Conservation (phyloP, 2,797 vertebrate genomes). For the Strix occidentalis region DNA sequence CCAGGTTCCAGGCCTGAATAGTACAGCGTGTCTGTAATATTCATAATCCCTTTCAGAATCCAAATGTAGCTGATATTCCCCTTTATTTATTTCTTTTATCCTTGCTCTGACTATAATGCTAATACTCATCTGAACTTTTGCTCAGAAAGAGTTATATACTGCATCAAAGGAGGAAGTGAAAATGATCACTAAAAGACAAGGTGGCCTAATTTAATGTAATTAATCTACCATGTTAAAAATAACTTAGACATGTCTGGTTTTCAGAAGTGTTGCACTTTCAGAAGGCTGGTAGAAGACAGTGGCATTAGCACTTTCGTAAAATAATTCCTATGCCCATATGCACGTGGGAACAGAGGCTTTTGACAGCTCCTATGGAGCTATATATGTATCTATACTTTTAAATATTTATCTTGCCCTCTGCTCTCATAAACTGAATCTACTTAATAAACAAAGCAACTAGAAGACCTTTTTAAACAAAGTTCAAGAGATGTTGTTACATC, state of each 20-base stretch:
- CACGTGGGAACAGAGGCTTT: not conserved
- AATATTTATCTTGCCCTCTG: not conserved
- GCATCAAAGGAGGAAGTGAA: not conserved
- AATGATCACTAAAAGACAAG: not conserved
- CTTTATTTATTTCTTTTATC: not conserved
- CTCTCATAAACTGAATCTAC: not conserved
- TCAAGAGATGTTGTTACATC: not conserved
- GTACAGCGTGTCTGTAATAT: not conserved
- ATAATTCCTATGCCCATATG: not conserved
- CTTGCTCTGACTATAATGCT: not conserved
- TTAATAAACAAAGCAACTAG: not conserved
- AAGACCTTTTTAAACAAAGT: not conserved
- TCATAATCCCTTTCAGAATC: not conserved
- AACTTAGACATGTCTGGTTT: not conserved
- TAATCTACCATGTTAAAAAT: not conserved
- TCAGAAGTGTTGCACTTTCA: not conserved
- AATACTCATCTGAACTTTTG: not conserved
- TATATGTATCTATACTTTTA: not conserved
- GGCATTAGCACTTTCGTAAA: not conserved
- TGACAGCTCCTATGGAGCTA: not conserved
- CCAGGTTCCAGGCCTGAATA: not conserved
- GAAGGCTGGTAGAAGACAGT: not conserved
- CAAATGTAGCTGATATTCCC: not conserved
- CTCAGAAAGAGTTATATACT: not conserved
- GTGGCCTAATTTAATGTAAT: not conserved